Evolutionary conservation across 2,113 vertebrate genomes (phyloP), one percentile per base, ranked within the genome.

Genomic region (Himantopus leucocephalus): DNA sequence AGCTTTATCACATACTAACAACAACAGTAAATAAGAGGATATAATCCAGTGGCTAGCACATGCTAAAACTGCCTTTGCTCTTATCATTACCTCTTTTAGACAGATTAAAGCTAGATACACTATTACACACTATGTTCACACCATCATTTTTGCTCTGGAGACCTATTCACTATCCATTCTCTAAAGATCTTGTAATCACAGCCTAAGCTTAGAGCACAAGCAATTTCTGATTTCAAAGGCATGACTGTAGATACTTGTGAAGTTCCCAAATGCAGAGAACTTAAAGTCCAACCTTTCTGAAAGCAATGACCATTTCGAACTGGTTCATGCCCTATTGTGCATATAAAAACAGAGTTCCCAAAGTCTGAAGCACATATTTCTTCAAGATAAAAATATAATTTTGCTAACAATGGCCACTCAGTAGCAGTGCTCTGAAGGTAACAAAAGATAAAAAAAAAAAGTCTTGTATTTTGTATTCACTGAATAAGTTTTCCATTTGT

Each of bases 241-340:
- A 0, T 53, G 27, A 60, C 35, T 56, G 29, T 20, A 68, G 62
- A 76, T 52, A 55, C 14, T 37, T 24, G 21, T 58, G 74, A 82
- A 82, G 41, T 60, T 77, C 30, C 30, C 30, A 85, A 83, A 60
- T 6, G 47, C 2, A 56, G 15, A 62, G 32, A 30, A 88, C 41
- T 84, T 58, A 5, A 26, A 6, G 4, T 24, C 59, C 27, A 78
- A 13, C 6, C 7, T 39, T 85, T 60, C 62, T 41, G 37, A 88
- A 55, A 92, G 19, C 63, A 62, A 34, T 37, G 29, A 86, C 20
- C 16, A 29, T 24, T 74, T 91, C 0, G 1, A 80, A 19, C 7
- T 0, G 0, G 1, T 50, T 81, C 37, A 21, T 35, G 35, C 30
- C 15, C 14, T 64, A 27, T 19, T 53, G 14, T 19, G 19, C 32